phyloP scores from a whole-genome alignment of 2,113 vertebrate species.

The Lepus europaeus region DNA sequence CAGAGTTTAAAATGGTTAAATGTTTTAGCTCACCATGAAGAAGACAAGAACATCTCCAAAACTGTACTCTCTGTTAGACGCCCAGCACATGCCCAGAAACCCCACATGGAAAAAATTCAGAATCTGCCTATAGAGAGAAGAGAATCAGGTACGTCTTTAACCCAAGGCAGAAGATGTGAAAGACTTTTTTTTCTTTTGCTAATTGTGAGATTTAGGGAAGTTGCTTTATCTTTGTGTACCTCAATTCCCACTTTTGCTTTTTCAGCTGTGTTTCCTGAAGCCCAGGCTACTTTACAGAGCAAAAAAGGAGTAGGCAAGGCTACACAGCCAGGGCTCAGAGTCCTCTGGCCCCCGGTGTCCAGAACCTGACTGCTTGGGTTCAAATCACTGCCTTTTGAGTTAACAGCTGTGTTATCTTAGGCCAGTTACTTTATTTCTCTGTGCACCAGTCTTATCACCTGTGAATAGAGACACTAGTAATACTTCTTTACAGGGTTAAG shows the following conservation, averaged over 20 bases:
- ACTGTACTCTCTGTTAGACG: too few species aligned
- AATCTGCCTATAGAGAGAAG: background rate
- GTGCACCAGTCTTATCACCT: background rate
- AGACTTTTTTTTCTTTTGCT: background rate
- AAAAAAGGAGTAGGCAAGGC: background rate
- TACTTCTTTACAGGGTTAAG: background rate
- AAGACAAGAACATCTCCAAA: slow-evolving; percentile 12
- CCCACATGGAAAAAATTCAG: background rate
- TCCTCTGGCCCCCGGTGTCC: background rate
- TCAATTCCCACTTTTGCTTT: background rate
- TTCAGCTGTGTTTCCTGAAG: background rate
- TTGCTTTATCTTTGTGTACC: background rate
- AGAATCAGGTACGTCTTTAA: background rate
- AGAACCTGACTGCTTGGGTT: background rate
- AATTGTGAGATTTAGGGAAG: background rate
- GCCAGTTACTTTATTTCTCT: background rate
- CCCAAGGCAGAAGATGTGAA: background rate
- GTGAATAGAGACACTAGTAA: background rate
- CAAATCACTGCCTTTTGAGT: background rate
- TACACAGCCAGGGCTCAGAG: background rate
- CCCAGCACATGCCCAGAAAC: background rate
- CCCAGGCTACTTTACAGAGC: background rate
- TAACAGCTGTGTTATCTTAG: background rate
- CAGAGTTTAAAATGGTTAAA: background rate
- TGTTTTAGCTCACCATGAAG: background rate